phyloP scores from a whole-genome alignment of 2,888 invertebrate genomes.

The Leptinotarsa juncta region DNA sequence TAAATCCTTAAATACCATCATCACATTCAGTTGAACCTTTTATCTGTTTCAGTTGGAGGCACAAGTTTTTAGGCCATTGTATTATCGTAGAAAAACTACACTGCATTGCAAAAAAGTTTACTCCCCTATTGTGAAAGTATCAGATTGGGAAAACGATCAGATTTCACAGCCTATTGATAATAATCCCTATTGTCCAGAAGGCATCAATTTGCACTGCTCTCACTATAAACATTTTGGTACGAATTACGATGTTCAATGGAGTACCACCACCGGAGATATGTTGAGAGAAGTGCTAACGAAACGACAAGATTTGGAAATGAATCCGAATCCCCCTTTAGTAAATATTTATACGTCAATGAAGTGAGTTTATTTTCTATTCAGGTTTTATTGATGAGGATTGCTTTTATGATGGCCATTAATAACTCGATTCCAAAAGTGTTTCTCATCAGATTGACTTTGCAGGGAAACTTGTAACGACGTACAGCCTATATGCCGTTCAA shows the following conservation, averaged over 20 bases:
- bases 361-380: constrained; percentile 19
- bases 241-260: constrained; percentile 26
- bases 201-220: constrained; percentile 43
- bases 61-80: constrained; percentile 13
- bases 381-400: too few species aligned
- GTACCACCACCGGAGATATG: constrained; percentile 43
- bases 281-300: constrained; percentile 32
- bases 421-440: too few species aligned
- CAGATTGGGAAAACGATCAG: constrained; percentile 43
- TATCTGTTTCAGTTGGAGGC: constrained; percentile 21
- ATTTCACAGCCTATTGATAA: constrained; percentile 43
- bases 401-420: too few species aligned
- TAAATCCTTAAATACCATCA: not conserved
- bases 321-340: constrained; percentile 35
- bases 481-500: constrained; percentile 26
- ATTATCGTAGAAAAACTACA: constrained; percentile 33
- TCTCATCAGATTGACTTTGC: not conserved
- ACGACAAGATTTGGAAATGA: constrained; percentile 31
- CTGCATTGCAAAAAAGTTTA: constrained; percentile 42
- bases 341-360: constrained; percentile 36
- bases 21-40: not conserved
- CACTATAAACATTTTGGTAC: constrained; percentile 46
- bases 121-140: constrained; percentile 40
- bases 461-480: not conserved
- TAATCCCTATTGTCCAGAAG: constrained; percentile 44